phyloP scores from a whole-genome alignment of 1,140 invertebrate species.

The Stenopsyche tienmushanensis region DNA sequence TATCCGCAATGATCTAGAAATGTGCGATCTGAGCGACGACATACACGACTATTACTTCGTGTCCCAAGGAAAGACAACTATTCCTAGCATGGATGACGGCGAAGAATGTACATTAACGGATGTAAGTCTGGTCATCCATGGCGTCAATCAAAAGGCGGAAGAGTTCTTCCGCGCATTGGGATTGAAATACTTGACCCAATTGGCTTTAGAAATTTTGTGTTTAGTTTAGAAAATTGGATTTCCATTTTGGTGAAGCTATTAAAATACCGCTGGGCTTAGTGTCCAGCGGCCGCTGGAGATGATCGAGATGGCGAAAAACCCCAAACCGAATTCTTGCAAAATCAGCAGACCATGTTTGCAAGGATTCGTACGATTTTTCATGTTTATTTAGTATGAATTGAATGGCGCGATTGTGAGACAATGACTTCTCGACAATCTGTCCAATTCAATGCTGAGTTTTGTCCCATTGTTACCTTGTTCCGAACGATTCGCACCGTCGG shows the following conservation, averaged over 20 bases:
- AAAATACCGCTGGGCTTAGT: neutral
- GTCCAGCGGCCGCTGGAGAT: neutral
- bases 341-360: slow-evolving; percentile 5
- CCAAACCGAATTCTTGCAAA: neutral
- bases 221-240: neutral
- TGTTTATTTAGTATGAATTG: neutral
- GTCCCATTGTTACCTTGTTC: too few species aligned
- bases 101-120: slow-evolving; percentile 93
- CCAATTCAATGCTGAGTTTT: too few species aligned
- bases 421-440: neutral
- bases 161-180: slow-evolving; percentile 9
- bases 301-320: neutral
- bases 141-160: slow-evolving; percentile 12
- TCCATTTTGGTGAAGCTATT: neutral
- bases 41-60: slow-evolving; percentile 92
- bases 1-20: slow-evolving; percentile 26
- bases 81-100: slow-evolving; percentile 93
- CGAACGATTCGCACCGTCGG: too few species aligned
- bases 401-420: neutral
- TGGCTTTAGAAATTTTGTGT: slow-evolving; percentile 17
- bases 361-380: neutral
- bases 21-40: slow-evolving; percentile 71
- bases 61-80: slow-evolving; percentile 93
- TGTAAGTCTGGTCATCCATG: slow-evolving; percentile 63
- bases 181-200: slow-evolving; percentile 11